Percentiles rank a stretch among this genome's conserved stretches.
These are phyloP conservation scores for Camponotus floridanus DNA, from an alignment of 1,140 invertebrate species.

Conservation along the genomic window DNA sequence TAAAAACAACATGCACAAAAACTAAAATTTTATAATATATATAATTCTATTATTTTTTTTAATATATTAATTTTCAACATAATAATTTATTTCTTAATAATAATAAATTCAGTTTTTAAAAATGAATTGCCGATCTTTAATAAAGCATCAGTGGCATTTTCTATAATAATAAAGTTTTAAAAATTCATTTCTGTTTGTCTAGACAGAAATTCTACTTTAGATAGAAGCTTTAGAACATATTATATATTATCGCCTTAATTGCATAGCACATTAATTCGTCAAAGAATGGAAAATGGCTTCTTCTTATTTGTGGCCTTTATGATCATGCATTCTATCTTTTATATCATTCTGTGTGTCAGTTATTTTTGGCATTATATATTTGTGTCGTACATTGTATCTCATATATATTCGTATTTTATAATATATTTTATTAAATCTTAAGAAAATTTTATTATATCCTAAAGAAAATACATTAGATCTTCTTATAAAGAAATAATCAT, in stretches of 20 bases:
- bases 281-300: constrained; percentile 6
- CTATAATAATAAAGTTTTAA: neutral
- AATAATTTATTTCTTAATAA: neutral
- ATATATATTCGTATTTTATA: constrained; percentile 14
- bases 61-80: neutral
- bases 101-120: neutral
- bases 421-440: neutral
- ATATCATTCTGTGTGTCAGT: no score
- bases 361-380: neutral
- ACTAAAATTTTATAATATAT: neutral
- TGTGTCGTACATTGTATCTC: neutral
- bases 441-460: neutral
- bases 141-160: neutral
- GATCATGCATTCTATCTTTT: constrained; percentile 21
- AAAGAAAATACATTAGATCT: no score
- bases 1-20: neutral
- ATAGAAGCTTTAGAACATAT: neutral
- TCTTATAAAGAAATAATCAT: neutral
- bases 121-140: neutral
- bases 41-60: neutral
- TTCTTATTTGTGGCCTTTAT: neutral
- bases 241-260: constrained; percentile 17
- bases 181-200: neutral
- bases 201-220: neutral
- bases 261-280: neutral